These are phyloP conservation scores for Morinoia aosen DNA, from an alignment of 2,888 invertebrate genomes.

Conservation along the genomic window DNA sequence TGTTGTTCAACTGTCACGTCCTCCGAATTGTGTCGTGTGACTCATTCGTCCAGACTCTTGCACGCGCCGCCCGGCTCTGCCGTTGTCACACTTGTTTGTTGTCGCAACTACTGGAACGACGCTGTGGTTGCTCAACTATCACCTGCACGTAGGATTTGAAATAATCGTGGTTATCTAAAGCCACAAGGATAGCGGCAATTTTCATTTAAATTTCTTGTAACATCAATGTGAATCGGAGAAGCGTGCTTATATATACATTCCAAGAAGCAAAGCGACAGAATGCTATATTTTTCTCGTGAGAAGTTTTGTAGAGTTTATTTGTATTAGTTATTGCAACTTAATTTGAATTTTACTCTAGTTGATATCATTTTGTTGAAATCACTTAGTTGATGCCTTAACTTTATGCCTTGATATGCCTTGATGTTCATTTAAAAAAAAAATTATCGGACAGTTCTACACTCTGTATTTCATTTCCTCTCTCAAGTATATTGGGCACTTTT, in stretches of 20 bases:
- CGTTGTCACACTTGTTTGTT: neutral
- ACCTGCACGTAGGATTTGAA: neutral
- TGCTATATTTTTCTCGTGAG: neutral
- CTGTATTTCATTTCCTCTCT: neutral
- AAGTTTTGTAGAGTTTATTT: neutral
- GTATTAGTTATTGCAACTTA: neutral
- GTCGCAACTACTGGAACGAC: neutral
- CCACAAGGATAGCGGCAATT: neutral
- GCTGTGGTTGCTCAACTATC: neutral
- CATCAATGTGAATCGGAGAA: neutral
- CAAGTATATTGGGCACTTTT: neutral
- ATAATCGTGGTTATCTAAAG: neutral
- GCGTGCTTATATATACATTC: neutral
- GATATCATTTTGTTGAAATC: too few relatives aligned
- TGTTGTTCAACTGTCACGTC: neutral
- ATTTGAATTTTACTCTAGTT: neutral
- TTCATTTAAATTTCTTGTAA: neutral
- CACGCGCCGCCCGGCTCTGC: neutral
- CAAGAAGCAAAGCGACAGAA: neutral
- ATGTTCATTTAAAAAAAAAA: too few relatives aligned
- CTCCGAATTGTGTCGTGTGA: neutral
- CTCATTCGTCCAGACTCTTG: neutral
- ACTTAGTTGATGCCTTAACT: too few relatives aligned
- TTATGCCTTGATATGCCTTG: too few relatives aligned
- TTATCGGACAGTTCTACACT: neutral